A percentile compares a stretch with the other conserved stretches of the same genome.
These are phyloP conservation scores for Pampusana beccarii DNA, from an alignment of 2,113 vertebrate species.

Conservation along the genomic window DNA sequence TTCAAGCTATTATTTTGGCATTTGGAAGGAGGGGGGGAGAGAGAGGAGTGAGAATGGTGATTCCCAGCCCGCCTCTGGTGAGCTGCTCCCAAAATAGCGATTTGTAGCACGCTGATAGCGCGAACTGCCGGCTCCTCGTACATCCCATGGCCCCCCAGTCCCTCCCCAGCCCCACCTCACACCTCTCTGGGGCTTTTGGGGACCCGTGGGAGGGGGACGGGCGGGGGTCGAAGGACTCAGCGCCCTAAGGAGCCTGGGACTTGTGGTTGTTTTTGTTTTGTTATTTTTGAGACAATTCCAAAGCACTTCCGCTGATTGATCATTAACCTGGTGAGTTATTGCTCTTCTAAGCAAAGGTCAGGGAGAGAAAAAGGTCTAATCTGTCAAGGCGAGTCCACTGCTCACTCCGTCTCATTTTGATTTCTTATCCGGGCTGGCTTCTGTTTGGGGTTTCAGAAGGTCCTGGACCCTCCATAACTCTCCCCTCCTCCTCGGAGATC, in stretches of 20 bases:
- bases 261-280: slow-evolving; percentile 30
- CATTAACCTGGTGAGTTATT: slow-evolving; percentile 86
- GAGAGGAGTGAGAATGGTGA: not conserved
- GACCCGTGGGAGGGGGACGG: not conserved
- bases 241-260: not conserved
- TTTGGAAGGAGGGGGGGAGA: not conserved
- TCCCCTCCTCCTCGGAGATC: not conserved
- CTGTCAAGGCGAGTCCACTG: slow-evolving; percentile 72
- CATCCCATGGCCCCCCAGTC: not conserved
- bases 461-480: not conserved
- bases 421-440: slow-evolving; percentile 50
- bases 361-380: slow-evolving; percentile 76
- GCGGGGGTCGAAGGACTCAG: not conserved
- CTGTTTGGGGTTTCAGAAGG: not conserved
- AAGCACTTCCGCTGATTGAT: slow-evolving; percentile 77
- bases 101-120: slow-evolving; percentile 3
- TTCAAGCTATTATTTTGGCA: slow-evolving; percentile 62
- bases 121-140: not conserved
- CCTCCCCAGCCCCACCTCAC: not conserved
- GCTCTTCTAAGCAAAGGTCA: slow-evolving; percentile 82
- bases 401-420: slow-evolving; percentile 12
- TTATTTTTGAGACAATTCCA: slow-evolving; percentile 69
- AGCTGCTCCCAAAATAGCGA: slow-evolving; percentile 42
- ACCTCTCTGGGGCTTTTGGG: not conserved
- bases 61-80: not conserved